Percentiles rank a stretch among this genome's conserved stretches.
phyloP scores from a whole-genome alignment of 2,113 vertebrate genomes.

The Hemicordylus capensis region DNA sequence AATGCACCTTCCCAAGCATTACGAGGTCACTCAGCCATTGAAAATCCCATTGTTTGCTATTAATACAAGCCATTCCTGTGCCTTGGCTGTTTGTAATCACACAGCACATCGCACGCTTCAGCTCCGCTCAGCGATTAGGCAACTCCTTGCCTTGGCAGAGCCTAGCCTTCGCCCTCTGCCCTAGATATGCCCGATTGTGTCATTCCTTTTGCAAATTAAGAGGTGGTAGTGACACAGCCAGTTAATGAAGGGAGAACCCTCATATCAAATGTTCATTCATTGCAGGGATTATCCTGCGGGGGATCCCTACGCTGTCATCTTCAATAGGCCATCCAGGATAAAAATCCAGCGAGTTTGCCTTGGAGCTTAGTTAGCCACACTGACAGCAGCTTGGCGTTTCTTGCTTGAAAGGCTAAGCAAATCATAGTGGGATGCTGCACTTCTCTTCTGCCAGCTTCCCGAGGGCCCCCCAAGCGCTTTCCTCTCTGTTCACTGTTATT shows the following conservation, averaged over 20 bases:
- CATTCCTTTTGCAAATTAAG: background rate
- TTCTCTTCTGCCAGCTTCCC: accelerated
- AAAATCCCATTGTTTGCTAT: background rate
- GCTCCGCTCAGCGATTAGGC: background rate
- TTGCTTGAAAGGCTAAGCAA: background rate
- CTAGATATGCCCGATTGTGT: accelerated
- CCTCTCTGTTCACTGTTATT: background rate
- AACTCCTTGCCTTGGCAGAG: background rate
- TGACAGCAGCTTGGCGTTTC: constrained; percentile 34
- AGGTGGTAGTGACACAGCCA: accelerated
- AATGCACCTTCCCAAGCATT: background rate
- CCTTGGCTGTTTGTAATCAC: accelerated
- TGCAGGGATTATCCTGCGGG: constrained; percentile 35
- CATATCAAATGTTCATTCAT: constrained; percentile 17
- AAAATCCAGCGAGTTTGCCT: constrained; percentile 13
- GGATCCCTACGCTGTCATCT: constrained; percentile 29
- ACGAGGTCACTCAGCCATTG: background rate
- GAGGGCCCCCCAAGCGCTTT: accelerated
- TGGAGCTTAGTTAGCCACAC: background rate
- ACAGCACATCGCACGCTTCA: accelerated
- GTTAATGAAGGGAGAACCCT: too few species aligned
- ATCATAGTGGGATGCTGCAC: accelerated
- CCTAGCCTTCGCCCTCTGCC: background rate
- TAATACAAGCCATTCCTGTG: accelerated
- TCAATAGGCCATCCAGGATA: constrained; percentile 26